These are phyloP conservation scores for Lepidonotus clava DNA, from an alignment of 2,888 invertebrate species.

Conservation along the genomic window DNA sequence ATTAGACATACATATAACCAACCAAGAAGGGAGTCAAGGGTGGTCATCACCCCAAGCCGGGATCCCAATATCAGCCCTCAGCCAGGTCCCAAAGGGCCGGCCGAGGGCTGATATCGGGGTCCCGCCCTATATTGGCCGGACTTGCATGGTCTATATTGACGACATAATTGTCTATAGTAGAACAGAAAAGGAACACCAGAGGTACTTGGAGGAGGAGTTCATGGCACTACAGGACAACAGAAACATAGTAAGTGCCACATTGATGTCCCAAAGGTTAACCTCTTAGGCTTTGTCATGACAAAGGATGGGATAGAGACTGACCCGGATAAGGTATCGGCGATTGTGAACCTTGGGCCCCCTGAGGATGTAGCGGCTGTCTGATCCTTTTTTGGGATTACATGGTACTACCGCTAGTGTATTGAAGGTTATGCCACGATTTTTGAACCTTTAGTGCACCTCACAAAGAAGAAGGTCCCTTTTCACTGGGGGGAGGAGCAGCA, in stretches of 20 bases:
- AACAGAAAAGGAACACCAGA: too few relatives aligned
- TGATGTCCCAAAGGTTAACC: background rate
- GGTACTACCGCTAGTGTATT: conserved; percentile 54
- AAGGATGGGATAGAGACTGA: background rate
- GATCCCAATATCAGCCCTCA: too few relatives aligned
- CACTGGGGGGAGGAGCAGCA: conserved; percentile 13
- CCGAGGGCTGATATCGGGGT: too few relatives aligned
- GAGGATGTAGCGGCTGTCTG: background rate
- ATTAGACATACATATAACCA: too few relatives aligned
- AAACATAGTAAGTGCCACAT: background rate
- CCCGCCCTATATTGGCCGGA: background rate
- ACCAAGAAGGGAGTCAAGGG: too few relatives aligned
- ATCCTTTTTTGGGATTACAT: conserved; percentile 41
- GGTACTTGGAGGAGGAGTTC: background rate
- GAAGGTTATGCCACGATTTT: conserved; percentile 47
- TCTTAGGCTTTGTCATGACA: background rate
- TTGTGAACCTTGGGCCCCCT: background rate
- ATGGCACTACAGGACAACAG: background rate
- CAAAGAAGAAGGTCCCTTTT: conserved; percentile 19
- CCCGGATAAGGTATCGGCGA: conserved; percentile 3
- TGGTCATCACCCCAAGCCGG: too few relatives aligned
- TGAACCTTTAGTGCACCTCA: background rate
- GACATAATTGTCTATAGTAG: background rate
- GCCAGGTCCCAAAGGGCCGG: too few relatives aligned
- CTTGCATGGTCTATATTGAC: background rate